Evolutionary conservation across 1,140 invertebrate species (phyloP), one percentile per base, ranked within the genome.

Genomic region (Zaprionus vittiger): DNA sequence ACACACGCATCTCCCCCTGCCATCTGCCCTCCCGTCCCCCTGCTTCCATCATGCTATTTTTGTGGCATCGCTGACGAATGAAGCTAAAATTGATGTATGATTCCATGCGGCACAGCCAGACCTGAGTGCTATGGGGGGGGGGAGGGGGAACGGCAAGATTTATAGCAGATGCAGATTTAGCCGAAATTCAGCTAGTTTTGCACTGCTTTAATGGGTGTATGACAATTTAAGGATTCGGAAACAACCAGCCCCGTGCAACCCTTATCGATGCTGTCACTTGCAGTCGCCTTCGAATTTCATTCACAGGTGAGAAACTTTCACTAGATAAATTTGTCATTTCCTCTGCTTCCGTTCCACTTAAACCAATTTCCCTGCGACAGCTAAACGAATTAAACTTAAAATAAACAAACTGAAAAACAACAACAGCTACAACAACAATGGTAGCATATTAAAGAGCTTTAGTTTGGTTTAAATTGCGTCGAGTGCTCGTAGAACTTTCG

Each of bases 81-180:
- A 79, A 52, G 26, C 64, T 85, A 71, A 87, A 87, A 89, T 87
- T 87, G 84, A 87, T 89, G 81, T 81, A 89, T 87, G 84, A 81
- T 87, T 81, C 49, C 62, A 31, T 69, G 41, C 52, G 52, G 65
- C 22, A 57, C 28, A 31, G 28, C 28, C 28, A 44, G n/a, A 47
- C 41, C 41, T 47, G 41, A 17, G n/a, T 47, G 41, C 15, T 15
- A n/a, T 0, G 4, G 1, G 4, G 14, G 34, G 34, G 37, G 28
- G 4, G 1, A 1, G 14, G 34, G 34, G 37, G 28, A 55, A 22
- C 34, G 7, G 37, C 62, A 87, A 89, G 85, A 90, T 87, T 87
- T 89, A 87, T 86, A 81, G 44, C 68, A 54, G 11, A 14, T 12
- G 20, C 52, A 72, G 68, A 72, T 76, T 72, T 20, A 76, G 57